These are phyloP conservation scores for Disparrhopalites patrizii DNA, from an alignment of 2,888 invertebrate genomes.

Conservation along the genomic window DNA sequence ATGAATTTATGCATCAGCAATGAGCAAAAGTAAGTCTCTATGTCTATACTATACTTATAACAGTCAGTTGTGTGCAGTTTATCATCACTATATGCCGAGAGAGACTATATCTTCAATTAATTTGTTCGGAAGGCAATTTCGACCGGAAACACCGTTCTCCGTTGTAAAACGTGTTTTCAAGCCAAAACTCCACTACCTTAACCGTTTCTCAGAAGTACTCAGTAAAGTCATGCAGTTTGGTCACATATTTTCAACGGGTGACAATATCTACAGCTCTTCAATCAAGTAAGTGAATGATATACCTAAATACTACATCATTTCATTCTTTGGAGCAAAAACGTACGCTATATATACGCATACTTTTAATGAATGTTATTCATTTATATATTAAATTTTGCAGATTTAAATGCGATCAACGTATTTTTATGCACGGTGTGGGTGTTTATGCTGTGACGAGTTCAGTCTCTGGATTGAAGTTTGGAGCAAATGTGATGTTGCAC, in stretches of 20 bases:
- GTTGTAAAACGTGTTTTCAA: conserved; percentile 41
- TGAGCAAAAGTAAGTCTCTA: conserved; percentile 40
- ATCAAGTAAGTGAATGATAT: conserved; percentile 38
- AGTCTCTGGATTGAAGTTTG: conserved; percentile 62
- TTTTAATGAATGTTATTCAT: background rate
- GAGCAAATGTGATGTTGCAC: conserved; percentile 35
- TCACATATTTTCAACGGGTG: conserved; percentile 16
- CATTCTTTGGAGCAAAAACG: too few species aligned
- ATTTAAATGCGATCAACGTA: conserved; percentile 73
- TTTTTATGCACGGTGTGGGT: conserved; percentile 79
- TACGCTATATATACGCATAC: too few species aligned
- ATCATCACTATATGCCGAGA: too few species aligned
- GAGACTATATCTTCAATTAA: background rate
- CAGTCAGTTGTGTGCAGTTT: background rate
- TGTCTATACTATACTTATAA: background rate
- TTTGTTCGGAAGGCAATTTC: conserved; percentile 32
- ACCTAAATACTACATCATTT: too few species aligned
- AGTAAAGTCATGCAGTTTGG: conserved; percentile 40
- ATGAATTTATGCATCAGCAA: conserved; percentile 57
- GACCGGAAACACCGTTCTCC: conserved; percentile 45
- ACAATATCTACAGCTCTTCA: conserved; percentile 37
- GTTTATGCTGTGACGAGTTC: conserved; percentile 64
- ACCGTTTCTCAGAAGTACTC: conserved; percentile 43
- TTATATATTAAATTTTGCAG: conserved; percentile 52
- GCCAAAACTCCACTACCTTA: conserved; percentile 45